phyloP scores from a whole-genome alignment of 2,888 invertebrate species.

The Eristalis tenax region DNA sequence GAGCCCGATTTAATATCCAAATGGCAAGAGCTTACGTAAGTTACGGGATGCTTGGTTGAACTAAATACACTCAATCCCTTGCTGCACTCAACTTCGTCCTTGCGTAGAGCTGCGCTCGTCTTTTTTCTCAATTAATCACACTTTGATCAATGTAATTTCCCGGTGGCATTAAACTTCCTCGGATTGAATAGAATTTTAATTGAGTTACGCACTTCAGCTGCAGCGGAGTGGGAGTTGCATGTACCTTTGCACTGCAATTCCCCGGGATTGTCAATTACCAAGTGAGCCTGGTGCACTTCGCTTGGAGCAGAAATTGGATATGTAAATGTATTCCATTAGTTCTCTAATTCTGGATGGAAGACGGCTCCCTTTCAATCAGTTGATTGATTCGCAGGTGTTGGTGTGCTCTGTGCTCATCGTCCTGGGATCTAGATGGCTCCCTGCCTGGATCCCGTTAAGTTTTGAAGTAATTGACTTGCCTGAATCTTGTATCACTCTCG shows the following conservation, averaged over 20 bases:
- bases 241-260: neutral
- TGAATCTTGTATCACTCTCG: neutral
- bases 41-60: neutral
- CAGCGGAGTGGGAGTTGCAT: neutral
- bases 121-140: constrained; percentile 1
- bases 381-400: constrained; percentile 11
- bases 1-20: neutral
- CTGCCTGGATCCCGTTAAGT: neutral
- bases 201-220: constrained; percentile 3
- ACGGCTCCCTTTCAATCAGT: neutral
- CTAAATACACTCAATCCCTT: neutral
- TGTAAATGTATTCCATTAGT: constrained; percentile 4
- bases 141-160: constrained; percentile 1
- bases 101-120: neutral
- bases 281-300: neutral
- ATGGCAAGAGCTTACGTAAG: neutral
- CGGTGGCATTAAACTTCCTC: neutral
- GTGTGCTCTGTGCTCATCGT: neutral
- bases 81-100: neutral
- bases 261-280: neutral
- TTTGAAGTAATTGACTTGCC: neutral
- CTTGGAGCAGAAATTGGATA: neutral
- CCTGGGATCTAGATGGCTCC: neutral
- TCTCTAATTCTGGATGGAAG: neutral
- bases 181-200: neutral